These are phyloP conservation scores for Bettongia penicillata DNA, from an alignment of 2,113 vertebrate genomes.

Conservation along the genomic window DNA sequence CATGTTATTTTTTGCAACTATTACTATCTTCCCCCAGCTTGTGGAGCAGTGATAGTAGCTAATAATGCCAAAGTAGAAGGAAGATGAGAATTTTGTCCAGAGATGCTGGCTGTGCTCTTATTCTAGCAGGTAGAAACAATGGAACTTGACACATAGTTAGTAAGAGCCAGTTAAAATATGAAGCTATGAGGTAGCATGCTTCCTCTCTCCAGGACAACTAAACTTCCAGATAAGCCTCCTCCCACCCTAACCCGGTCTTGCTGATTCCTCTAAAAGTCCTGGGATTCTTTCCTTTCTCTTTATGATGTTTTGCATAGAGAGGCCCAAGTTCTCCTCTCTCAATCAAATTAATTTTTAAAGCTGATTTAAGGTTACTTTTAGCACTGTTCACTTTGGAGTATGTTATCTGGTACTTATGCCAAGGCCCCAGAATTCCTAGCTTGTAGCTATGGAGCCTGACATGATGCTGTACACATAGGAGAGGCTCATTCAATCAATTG, in stretches of 20 bases:
- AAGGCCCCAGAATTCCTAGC: background rate
- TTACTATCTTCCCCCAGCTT: background rate
- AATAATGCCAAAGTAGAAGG: background rate
- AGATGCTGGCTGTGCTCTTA: background rate
- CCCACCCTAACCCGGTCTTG: background rate
- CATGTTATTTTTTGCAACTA: background rate
- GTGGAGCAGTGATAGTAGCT: background rate
- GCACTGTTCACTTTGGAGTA: background rate
- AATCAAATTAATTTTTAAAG: background rate
- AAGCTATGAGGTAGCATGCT: background rate
- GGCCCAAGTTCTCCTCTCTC: background rate
- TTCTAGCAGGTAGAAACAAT: background rate
- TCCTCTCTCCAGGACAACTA: background rate
- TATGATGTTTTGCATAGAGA: background rate
- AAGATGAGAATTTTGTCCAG: background rate
- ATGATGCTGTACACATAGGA: background rate
- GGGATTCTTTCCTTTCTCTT: conserved; percentile 23
- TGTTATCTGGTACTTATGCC: background rate
- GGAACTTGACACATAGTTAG: background rate
- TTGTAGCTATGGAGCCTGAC: background rate
- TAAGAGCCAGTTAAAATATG: background rate
- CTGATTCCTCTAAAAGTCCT: background rate
- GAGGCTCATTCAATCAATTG: background rate
- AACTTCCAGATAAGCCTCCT: background rate
- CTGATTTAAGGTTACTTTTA: background rate